phyloP scores from a whole-genome alignment of 1,140 invertebrate genomes.

The Pachyrhynchus sulphureomaculatus region DNA sequence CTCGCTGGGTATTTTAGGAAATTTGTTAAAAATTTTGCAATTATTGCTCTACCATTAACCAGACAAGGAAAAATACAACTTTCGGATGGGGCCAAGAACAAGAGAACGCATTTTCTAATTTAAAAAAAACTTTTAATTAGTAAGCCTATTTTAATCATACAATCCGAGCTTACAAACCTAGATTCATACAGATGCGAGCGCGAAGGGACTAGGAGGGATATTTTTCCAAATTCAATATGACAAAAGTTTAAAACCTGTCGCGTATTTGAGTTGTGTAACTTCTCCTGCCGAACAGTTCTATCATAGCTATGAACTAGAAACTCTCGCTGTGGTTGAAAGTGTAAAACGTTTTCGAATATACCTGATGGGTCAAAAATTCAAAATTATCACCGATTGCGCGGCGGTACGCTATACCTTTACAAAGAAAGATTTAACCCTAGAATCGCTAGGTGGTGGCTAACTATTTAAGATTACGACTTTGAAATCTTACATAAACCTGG shows the following conservation, averaged over 20 bases:
- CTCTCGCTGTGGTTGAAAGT: slow-evolving; percentile 36
- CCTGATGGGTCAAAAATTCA: slow-evolving; percentile 32
- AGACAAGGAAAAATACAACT: background rate
- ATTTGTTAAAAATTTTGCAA: too few species aligned
- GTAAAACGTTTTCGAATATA: slow-evolving; percentile 42
- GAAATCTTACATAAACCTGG: slow-evolving; percentile 41
- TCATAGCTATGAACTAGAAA: too few species aligned
- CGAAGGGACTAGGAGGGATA: slow-evolving; percentile 45
- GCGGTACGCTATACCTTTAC: slow-evolving; percentile 32
- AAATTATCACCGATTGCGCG: slow-evolving; percentile 45
- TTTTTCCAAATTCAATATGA: too few species aligned
- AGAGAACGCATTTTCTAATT: slow-evolving; percentile 30
- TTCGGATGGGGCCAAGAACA: background rate
- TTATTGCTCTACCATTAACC: background rate
- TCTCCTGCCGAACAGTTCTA: slow-evolving; percentile 34
- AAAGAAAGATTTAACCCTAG: slow-evolving; percentile 39
- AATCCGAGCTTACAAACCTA: too few species aligned
- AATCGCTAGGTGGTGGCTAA: slow-evolving; percentile 44
- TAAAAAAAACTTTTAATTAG: slow-evolving; percentile 17
- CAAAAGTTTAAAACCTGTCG: slow-evolving; percentile 32
- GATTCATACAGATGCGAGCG: slow-evolving; percentile 24
- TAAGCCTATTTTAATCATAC: background rate
- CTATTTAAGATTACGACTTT: slow-evolving; percentile 43
- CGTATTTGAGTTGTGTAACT: slow-evolving; percentile 44
- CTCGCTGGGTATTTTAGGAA: background rate